A percentile compares a stretch with the other conserved stretches of the same genome.
Conservation (phyloP, 2,113 vertebrate genomes). For the Pelodiscus sinensis region DNA sequence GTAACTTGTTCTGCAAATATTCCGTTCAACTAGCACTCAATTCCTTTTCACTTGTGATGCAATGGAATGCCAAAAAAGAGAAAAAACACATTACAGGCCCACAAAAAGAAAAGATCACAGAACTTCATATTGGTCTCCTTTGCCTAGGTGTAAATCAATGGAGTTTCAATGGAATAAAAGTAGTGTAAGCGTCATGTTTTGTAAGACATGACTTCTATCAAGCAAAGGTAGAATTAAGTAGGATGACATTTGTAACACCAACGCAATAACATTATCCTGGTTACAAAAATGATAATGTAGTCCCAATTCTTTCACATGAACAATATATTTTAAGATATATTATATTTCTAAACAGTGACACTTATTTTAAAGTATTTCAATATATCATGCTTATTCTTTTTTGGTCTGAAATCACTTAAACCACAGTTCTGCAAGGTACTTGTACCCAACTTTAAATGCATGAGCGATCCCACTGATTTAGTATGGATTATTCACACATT, state of each 20-base stretch:
- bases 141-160: background rate
- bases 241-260: background rate
- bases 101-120: background rate
- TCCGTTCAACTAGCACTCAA: conserved; percentile 4
- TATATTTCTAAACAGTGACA: background rate
- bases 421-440: conserved; percentile 54
- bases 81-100: conserved; percentile 1
- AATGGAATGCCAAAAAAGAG: conserved; percentile 11
- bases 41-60: conserved; percentile 45
- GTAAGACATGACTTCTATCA: background rate
- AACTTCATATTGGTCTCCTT: conserved; percentile 31
- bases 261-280: background rate
- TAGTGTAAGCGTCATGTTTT: background rate
- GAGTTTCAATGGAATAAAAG: background rate
- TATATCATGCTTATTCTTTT: conserved; percentile 13
- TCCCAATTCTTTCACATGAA: background rate
- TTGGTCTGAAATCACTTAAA: conserved; percentile 50
- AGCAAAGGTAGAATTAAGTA: background rate
- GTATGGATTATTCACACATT: background rate
- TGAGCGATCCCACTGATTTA: background rate
- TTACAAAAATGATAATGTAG: background rate
- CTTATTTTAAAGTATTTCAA: conserved; percentile 37
- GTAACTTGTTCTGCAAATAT: background rate
- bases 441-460: conserved; percentile 41
- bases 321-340: background rate